Percentiles rank a stretch among this genome's conserved stretches.
Evolutionary conservation across 2,797 vertebrate species (phyloP).

Genomic region (Monodelphis domestica): DNA sequence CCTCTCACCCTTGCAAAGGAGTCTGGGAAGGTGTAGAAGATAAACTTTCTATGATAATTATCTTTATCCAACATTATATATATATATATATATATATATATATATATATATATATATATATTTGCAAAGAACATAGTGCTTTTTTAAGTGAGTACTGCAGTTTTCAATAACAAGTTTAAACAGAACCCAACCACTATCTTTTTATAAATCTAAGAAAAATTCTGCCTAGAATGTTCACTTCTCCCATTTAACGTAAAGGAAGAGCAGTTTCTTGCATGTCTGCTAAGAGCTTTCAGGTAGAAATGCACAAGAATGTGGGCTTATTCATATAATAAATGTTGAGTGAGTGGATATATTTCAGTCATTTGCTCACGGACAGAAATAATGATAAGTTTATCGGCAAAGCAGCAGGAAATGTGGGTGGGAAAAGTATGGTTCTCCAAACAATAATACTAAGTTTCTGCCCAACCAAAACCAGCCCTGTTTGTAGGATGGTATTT

Average conservation of each 20-base stretch:
- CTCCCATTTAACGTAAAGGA: not conserved
- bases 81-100: too few species aligned
- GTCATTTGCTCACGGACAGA: rapidly evolving
- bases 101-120: too few species aligned
- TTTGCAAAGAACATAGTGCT: not conserved
- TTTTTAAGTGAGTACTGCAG: too few species aligned
- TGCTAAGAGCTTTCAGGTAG: not conserved
- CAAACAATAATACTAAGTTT: not conserved
- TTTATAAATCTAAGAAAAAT: not conserved
- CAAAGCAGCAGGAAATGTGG: not conserved
- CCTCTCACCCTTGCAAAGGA: not conserved
- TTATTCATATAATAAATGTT: not conserved
- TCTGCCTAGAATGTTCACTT: not conserved
- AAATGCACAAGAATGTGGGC: not conserved
- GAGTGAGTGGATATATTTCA: not conserved
- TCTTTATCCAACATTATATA: not conserved
- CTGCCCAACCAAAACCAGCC: not conserved
- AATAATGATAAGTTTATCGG: not conserved
- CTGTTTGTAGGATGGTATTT: not conserved
- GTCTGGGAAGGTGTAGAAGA: not conserved
- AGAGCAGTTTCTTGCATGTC: not conserved
- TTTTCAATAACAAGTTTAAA: not conserved
- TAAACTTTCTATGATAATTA: not conserved
- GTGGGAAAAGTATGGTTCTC: not conserved
- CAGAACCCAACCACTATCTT: not conserved